Evolutionary conservation across 2,113 vertebrate genomes (phyloP), one percentile per base, ranked within the genome.

Genomic region (Morone saxatilis): DNA sequence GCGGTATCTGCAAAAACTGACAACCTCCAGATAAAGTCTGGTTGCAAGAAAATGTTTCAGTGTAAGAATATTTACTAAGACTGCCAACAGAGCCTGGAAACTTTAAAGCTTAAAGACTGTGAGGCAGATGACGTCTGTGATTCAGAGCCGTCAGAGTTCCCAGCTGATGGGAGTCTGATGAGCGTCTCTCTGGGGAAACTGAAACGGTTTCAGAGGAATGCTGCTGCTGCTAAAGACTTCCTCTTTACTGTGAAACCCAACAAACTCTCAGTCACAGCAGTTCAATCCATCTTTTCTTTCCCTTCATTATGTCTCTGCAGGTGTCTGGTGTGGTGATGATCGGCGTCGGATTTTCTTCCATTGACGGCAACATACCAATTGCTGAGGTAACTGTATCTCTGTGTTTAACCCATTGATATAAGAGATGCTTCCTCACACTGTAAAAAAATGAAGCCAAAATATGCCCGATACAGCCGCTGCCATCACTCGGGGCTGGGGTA

Each of bases 251-350:
- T 11, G 14, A 62, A 71, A 72, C 6, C 2, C 40, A 48, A 70
- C 78, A 56, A 72, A 31, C 56, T n/a, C 65, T 31, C 45, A 11
- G 9, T 71, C 38, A 6, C 62, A 20, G 51, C 60, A 47, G 12
- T 12, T 70, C 63, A 22, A 53, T 43, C n/a, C 4, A 14, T 12
- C 36, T 53, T 5, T 20, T 25, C 40, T 5, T 54, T 77, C 17
- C 53, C 19, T 54, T 76, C 17, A 4, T 68, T 54, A 2, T 71
- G 12, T n/a, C 54, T 59, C 81, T 59, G n/a, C 86, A 94, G 93
- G 85, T 87, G 61, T 93, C 91, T 4, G 93, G 93, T 0, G 19
- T 92, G 25, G 85, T 94, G 78, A 92, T 94, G 93, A 89, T 92
- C 0, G 91, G 81, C 0, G 91, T 90, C 2, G 93, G 91, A 0